Base-by-base conservation (phyloP, 2,888 invertebrate species). In the Asteroscopus sphinx region DNA sequence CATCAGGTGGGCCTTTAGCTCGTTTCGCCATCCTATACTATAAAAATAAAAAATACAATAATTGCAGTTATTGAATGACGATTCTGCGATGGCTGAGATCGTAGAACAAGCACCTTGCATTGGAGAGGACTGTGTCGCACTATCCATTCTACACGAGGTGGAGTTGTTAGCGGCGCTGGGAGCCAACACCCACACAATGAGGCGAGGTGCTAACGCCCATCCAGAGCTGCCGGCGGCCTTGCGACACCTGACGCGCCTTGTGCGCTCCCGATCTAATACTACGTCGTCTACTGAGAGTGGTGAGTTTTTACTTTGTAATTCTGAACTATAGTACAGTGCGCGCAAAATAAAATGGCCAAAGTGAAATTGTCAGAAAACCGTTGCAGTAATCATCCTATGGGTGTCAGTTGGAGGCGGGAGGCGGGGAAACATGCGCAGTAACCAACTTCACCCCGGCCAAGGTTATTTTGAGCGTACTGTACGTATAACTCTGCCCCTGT, bases 61-160 rank as follows among this genome's bases (percentile, higher is more conserved):
- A 45, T 82, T 80, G 2, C 77, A 94, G 94, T 77, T 93, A 3
- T 75, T 94, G 37, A 93, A 93, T 77, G 92, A 94, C 30, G 93
- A 93, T 46, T 80, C 90, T 4, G 88, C 89, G 6, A 90, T 97
- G 79, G 95, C 96, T 58, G 97, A 96, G 83, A 96, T 97, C 11
- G 95, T 97, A 45, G 95, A 96, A 37, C 95, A 96, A 21, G 96
- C 96, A 0, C 97, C 97, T 6, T 96, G 96, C 0, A 89, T 97
- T 9, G 94, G 94, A 0, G 95, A 96, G 30, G 97, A 97, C 83
- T 96, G 96, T 33, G 95, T 96, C 11, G 96, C 97, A 0, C 89
- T 97, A 26, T 96, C 97, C 0, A 96, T 97, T 71, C 93, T 97
- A 11, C 96, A 96, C 80, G 97, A 97, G 83, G 96, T 96, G 13